Base-by-base conservation (phyloP, 2,888 invertebrate genomes). In the Falcaria lacertinaria region DNA sequence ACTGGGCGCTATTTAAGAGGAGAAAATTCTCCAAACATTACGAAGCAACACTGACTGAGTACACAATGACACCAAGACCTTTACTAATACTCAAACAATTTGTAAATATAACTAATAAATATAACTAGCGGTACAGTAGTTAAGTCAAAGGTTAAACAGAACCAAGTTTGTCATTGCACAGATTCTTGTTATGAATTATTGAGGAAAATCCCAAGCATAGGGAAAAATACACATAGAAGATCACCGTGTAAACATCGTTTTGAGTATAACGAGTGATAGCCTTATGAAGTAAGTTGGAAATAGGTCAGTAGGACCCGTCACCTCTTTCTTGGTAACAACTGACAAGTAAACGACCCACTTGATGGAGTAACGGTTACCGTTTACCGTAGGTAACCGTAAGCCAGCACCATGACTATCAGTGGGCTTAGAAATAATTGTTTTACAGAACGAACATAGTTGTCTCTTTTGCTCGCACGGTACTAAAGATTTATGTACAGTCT, bases 121-220 rank as follows among this genome's bases (percentile, higher is more conserved):
- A 13, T 40, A 37, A n/a, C n/a, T n/a, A n/a, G n/a, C n/a, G n/a
- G n/a, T n/a, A 42, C 42, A 32, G 42, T 42, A 42, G 32, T 41
- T 15, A 33, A 37, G 43, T 44, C 43, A 45, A 36, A 42, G 43
- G 45, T 41, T 43, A 44, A 41, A 13, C 16, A 19, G 37, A 37
- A 22, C 32, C 15, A 15, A 5, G 42, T 37, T 42, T 42, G 37
- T 37, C 41, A 42, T 41, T 28, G 28, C 11, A 28, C 22, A 22
- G 22, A 22, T 28, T 28, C 28, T 28, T 2, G 28, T 28, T 28
- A 28, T n/a, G n/a, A n/a, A n/a, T 3, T 28, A 28, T 28, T 28
- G 11, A 28, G 28, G 28, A 28, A 28, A 28, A 19, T 4, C 7
- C 25, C 5, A 28, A 2, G 8, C 28, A 11, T 28, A 28, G 28